Base-by-base conservation (phyloP, 2,888 invertebrate genomes). In the Heteromurus nitidus region DNA sequence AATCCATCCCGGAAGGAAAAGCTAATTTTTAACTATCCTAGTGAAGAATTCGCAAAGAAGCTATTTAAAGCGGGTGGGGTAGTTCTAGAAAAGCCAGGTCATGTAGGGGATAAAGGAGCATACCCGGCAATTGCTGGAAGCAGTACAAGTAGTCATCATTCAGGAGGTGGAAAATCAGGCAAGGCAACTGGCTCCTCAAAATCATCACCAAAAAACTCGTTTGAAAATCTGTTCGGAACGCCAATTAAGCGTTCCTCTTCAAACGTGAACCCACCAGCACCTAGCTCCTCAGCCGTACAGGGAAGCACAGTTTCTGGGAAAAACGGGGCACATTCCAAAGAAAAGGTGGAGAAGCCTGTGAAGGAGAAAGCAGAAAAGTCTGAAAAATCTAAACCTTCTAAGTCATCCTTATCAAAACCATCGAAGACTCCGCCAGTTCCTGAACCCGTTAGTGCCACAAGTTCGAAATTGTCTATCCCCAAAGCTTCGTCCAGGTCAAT, bases 41-140 rank as follows among this genome's bases (percentile, higher is more conserved):
- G 94, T 82, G 97, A 97, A 84, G 98, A 98, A 75, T 97, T 98
- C 89, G 92, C 93, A 81, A 93, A 93, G 87, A 96, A 95, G 88
- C 91, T 98, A 22, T 89, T 98, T 64, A 95, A 94, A 90, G 97
- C 96, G 77, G 97, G 98, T 82, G 98, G 92, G 88, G 65, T 73
- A 11, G 22, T 82, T 2, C 55, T 84, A 3, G 85, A 86, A 30
- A 82, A 82, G 64, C 70, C 80, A 11, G 80, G 70, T 62, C 77
- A 84, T 58, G 81, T 72, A 26, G 67, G 53, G 11, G 83, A 81
- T 30, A 82, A 74, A 44, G 64, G 42, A 24, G 47, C 74, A 69
- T 82, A 79, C 67, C 79, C 75, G 55, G 82, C 82, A 9, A 73
- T 83, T 42, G 68, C 80, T 20, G 84, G 84, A 50, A 62, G 58